A percentile compares a stretch with the other conserved stretches of the same genome.
phyloP scores from a whole-genome alignment of 2,888 invertebrate species.

The Ophion ellenae region DNA sequence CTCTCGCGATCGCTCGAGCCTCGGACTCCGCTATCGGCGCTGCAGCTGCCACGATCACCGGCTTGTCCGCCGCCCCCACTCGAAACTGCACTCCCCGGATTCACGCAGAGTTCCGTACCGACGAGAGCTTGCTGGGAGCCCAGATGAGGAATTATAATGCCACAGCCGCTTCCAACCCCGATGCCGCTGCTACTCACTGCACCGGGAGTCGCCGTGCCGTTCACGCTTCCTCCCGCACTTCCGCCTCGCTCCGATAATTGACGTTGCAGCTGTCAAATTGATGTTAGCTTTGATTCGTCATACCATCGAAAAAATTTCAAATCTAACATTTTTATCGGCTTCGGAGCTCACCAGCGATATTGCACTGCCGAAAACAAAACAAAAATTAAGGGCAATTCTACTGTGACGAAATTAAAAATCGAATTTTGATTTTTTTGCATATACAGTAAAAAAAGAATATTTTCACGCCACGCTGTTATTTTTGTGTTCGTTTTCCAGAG shows the following conservation, averaged over 20 bases:
- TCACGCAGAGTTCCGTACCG: conserved; percentile 77
- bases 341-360: not conserved
- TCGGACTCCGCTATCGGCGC: conserved; percentile 93
- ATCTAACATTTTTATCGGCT: not conserved
- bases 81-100: conserved; percentile 77
- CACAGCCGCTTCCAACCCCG: conserved; percentile 82
- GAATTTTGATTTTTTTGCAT: too few species aligned
- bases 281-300: not conserved
- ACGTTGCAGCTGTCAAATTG: conserved; percentile 78
- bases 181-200: conserved; percentile 80
- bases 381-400: too few species aligned
- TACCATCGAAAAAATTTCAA: not conserved
- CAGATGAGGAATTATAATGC: conserved; percentile 83
- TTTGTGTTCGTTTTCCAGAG: not conserved
- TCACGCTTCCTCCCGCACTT: conserved; percentile 84
- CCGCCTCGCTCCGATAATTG: conserved; percentile 88
- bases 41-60: conserved; percentile 92
- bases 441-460: too few species aligned
- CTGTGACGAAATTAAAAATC: too few species aligned
- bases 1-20: conserved; percentile 93
- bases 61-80: conserved; percentile 84
- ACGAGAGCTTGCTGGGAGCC: conserved; percentile 81
- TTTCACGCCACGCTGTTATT: not conserved
- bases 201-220: conserved; percentile 85
- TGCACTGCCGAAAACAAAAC: too few species aligned